phyloP scores from a whole-genome alignment of 2,797 vertebrate species.

The Apogon talboti region DNA sequence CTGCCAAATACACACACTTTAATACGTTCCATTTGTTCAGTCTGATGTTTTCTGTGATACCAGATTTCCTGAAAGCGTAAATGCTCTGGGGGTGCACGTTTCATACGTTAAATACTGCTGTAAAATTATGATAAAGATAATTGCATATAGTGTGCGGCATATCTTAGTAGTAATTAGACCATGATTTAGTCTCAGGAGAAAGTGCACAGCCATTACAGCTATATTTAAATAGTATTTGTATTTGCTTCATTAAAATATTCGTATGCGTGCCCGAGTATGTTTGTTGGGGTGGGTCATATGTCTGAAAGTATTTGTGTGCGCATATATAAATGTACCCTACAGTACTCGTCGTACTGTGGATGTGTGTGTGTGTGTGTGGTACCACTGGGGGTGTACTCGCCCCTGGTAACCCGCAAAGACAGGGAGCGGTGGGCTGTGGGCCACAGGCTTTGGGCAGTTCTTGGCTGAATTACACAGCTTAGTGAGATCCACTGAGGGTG shows the following conservation, averaged over 20 bases:
- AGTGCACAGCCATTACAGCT: background rate
- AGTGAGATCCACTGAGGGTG: constrained; percentile 78
- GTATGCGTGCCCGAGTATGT: background rate
- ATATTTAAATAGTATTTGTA: background rate
- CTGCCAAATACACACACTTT: constrained; percentile 46
- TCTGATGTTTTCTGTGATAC: constrained; percentile 26
- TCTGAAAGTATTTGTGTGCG: constrained; percentile 8
- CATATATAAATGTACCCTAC: constrained; percentile 19
- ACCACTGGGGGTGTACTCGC: constrained; percentile 51
- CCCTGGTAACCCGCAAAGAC: constrained; percentile 55
- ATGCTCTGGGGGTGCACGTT: background rate
- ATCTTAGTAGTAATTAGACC: constrained; percentile 9
- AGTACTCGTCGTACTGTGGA: constrained; percentile 25
- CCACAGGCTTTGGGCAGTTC: constrained; percentile 60
- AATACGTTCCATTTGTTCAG: constrained; percentile 44
- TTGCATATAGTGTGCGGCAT: background rate
- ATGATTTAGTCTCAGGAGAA: background rate
- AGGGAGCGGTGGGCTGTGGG: constrained; percentile 47
- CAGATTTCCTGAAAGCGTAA: background rate
- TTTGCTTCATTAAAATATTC: constrained; percentile 19
- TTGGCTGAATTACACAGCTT: constrained; percentile 76
- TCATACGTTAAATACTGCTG: constrained; percentile 4
- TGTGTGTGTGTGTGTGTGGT: constrained; percentile 14
- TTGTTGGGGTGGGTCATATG: background rate
- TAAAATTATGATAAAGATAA: background rate